Evolutionary conservation across 2,113 vertebrate genomes (phyloP).

Genomic region (Datnioides undecimradiatus): DNA sequence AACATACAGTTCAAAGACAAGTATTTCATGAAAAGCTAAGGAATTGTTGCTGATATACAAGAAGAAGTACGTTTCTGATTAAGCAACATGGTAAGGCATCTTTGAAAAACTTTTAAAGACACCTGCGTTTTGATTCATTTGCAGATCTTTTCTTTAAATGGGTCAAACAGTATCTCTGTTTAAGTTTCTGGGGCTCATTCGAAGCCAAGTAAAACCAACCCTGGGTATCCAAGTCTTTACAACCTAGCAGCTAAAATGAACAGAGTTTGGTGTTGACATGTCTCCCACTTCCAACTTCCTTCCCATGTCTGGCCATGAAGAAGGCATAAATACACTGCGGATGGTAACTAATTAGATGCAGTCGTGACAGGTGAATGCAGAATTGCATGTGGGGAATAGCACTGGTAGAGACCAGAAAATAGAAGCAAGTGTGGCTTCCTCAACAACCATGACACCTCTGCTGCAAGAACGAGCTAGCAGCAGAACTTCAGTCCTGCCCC

Average conservation of each 20-base stretch:
- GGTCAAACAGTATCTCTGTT: not conserved
- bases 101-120: not conserved
- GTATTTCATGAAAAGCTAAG: not conserved
- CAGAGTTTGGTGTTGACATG: slow-evolving; percentile 21
- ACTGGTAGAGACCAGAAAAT: slow-evolving; percentile 31
- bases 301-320: slow-evolving; percentile 36
- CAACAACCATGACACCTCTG: slow-evolving; percentile 29
- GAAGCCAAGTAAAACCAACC: slow-evolving; percentile 12
- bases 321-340: slow-evolving; percentile 42
- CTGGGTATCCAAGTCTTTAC: not conserved
- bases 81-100: not conserved
- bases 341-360: slow-evolving; percentile 50
- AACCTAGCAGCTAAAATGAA: not conserved
- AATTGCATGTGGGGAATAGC: slow-evolving; percentile 30
- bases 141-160: not conserved
- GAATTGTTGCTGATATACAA: not conserved
- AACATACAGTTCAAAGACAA: not conserved
- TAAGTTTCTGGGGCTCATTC: not conserved
- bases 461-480: slow-evolving; percentile 11
- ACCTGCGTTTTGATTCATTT: not conserved
- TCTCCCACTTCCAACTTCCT: slow-evolving; percentile 35
- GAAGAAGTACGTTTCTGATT: not conserved
- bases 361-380: slow-evolving; percentile 52
- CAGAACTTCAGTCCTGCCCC: slow-evolving; percentile 6
- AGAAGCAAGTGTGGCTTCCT: slow-evolving; percentile 23